phyloP scores from a whole-genome alignment of 2,888 invertebrate genomes.

The Bombylius discolor region DNA sequence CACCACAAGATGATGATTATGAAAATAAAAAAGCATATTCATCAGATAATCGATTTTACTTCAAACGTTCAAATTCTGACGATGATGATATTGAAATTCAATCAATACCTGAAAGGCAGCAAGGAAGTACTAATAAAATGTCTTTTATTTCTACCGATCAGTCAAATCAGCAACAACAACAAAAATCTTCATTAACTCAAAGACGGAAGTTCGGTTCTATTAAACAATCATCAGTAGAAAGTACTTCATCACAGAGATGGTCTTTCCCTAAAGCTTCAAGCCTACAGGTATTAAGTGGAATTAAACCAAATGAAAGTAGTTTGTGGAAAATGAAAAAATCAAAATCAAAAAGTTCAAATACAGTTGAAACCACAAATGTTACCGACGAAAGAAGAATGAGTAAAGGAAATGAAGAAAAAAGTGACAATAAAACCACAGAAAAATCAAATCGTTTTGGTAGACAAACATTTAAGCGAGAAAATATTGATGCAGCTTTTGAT shows the following conservation, averaged over 20 bases:
- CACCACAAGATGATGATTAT: not conserved
- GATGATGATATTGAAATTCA: not conserved
- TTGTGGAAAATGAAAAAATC: constrained; percentile 4
- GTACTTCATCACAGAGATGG: not conserved
- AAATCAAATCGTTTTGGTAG: not conserved
- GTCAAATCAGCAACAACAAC: no score
- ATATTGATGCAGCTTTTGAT: constrained; percentile 7
- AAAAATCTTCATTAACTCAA: not conserved
- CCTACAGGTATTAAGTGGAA: not conserved
- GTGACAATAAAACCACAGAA: not conserved
- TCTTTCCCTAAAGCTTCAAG: not conserved
- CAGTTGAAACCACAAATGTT: not conserved
- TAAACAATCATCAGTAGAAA: not conserved
- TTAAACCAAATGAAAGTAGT: constrained; percentile 8
- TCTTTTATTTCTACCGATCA: no score
- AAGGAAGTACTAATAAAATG: no score
- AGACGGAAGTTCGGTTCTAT: not conserved
- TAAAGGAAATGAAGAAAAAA: not conserved
- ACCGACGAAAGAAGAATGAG: not conserved
- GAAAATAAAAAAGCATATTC: no score
- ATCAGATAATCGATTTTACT: not conserved
- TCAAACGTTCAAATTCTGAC: not conserved
- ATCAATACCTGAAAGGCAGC: not conserved
- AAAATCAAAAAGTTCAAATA: not conserved
- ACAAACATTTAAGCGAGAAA: not conserved